Evolutionary conservation across 1,140 invertebrate species (phyloP).

Genomic region (Caenorhabditis briggsae): DNA sequence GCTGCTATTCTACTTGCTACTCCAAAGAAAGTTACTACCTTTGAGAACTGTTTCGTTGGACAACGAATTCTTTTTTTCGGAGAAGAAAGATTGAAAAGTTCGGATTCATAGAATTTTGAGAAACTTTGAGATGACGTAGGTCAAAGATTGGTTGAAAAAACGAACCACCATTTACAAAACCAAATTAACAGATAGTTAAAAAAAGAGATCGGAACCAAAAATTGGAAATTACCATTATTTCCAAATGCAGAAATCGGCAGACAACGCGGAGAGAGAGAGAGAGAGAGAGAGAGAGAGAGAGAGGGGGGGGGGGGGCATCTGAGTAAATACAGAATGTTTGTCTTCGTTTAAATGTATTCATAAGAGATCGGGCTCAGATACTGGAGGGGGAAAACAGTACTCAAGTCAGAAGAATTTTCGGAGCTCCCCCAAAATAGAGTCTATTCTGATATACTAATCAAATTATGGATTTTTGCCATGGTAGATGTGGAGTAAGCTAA

Average conservation of each 20-base stretch:
- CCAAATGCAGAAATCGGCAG: neutral
- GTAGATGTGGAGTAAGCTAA: too few species aligned
- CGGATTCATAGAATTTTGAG: neutral
- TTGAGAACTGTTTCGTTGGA: slow-evolving; percentile 5
- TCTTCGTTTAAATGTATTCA: neutral
- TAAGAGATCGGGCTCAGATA: neutral
- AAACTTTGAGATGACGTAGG: too few species aligned
- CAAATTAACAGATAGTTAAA: neutral
- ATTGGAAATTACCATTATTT: neutral
- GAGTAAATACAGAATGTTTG: slow-evolving; percentile 7
- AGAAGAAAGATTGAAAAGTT: neutral
- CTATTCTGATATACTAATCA: too few species aligned
- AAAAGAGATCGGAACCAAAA: neutral
- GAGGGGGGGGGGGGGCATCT: neutral
- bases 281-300: neutral
- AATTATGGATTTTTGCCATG: too few species aligned
- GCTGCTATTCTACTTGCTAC: neutral
- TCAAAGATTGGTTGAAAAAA: neutral
- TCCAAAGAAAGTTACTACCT: neutral
- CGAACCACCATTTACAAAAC: neutral
- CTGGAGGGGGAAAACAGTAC: too few species aligned
- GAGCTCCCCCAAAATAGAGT: too few species aligned
- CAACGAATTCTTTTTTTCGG: neutral
- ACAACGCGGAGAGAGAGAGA: neutral
- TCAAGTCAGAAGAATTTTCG: too few species aligned